Conservation (phyloP, 1,140 invertebrate genomes). For the Euura lappo region DNA sequence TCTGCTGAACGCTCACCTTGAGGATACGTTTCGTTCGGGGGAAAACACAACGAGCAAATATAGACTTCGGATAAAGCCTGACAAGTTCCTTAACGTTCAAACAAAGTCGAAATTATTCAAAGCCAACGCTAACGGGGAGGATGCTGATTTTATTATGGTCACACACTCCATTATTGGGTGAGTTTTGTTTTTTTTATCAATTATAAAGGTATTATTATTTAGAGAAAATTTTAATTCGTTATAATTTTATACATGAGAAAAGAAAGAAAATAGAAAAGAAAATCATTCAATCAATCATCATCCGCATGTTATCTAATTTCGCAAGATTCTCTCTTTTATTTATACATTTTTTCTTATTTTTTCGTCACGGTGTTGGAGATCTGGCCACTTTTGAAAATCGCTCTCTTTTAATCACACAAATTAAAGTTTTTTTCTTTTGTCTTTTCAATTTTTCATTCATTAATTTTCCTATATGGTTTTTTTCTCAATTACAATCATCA, state of each 20-base stretch:
- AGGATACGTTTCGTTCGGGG: conserved; percentile 73
- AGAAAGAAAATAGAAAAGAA: too few species aligned
- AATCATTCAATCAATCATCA: too few species aligned
- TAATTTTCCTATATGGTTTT: too few species aligned
- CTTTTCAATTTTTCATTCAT: neutral
- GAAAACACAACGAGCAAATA: conserved; percentile 78
- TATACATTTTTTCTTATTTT: conserved; percentile 19
- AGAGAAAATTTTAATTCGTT: too few species aligned
- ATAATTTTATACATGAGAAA: too few species aligned
- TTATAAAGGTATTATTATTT: too few species aligned
- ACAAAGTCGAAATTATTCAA: conserved; percentile 88
- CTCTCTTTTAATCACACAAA: neutral
- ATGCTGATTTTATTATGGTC: conserved; percentile 89
- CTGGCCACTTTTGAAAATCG: conserved; percentile 52
- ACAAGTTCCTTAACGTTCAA: conserved; percentile 83
- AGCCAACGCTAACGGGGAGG: conserved; percentile 67
- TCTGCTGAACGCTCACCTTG: conserved; percentile 76
- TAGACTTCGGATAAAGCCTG: conserved; percentile 75
- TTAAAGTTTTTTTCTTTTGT: neutral
- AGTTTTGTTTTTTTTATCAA: conserved; percentile 42
- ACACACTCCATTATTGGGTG: conserved; percentile 84
- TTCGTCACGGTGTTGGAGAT: conserved; percentile 51
- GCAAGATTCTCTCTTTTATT: too few species aligned
- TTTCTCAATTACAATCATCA: too few species aligned
- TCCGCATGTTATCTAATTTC: too few species aligned